Evolutionary conservation across 2,888 invertebrate genomes (phyloP).

Genomic region (Meghimatium bilineatum): DNA sequence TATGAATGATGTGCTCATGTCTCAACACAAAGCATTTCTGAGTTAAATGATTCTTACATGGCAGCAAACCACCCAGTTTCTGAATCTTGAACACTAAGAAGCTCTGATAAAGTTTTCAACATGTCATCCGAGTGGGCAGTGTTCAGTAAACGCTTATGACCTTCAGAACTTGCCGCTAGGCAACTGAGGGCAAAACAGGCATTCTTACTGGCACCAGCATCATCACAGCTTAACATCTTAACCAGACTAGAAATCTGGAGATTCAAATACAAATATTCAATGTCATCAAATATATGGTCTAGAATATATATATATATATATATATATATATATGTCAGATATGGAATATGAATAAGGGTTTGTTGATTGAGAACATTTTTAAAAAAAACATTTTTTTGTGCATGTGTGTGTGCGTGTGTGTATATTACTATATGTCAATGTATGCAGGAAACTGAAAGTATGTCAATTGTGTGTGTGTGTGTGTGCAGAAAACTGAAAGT

Average conservation of each 20-base stretch:
- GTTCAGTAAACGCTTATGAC: constrained; percentile 71
- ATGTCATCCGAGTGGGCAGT: constrained; percentile 72
- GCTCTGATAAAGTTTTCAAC: constrained; percentile 66
- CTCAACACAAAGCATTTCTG: too few relatives aligned
- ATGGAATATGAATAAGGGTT: too few relatives aligned
- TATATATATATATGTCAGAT: too few relatives aligned
- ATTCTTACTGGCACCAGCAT: constrained; percentile 76
- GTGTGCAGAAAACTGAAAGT: too few relatives aligned
- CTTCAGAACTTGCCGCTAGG: constrained; percentile 74
- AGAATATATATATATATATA: too few relatives aligned
- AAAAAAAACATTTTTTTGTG: too few relatives aligned
- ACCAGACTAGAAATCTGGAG: constrained; percentile 72
- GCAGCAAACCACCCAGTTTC: constrained; percentile 77
- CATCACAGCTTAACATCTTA: constrained; percentile 74
- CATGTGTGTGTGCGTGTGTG: too few relatives aligned
- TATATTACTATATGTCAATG: too few relatives aligned
- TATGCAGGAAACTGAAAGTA: too few relatives aligned
- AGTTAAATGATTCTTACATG: constrained; percentile 68
- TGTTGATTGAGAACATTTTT: too few relatives aligned
- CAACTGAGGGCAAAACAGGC: constrained; percentile 78
- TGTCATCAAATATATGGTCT: neutral
- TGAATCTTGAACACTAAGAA: constrained; percentile 71
- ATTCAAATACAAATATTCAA: neutral
- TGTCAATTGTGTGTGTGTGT: too few relatives aligned
- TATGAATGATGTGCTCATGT: too few relatives aligned